Percentiles rank a stretch among this genome's conserved stretches.
Evolutionary conservation across 2,888 invertebrate genomes (phyloP).

Genomic region (Glaucopsyche alexis): DNA sequence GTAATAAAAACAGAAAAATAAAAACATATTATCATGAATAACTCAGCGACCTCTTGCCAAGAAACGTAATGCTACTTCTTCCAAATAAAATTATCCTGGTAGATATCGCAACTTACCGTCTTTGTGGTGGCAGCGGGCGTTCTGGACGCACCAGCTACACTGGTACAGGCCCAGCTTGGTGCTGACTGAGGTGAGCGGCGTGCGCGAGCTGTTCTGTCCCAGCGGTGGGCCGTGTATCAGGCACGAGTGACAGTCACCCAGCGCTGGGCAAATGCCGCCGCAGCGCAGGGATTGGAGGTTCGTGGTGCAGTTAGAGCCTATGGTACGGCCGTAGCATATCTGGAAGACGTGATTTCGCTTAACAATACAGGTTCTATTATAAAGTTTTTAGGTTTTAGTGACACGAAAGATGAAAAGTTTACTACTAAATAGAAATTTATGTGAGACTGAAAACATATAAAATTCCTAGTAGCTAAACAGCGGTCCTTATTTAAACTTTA

Average conservation of each 20-base stretch:
- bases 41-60: background rate
- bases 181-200: conserved; percentile 81
- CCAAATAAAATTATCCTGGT: background rate
- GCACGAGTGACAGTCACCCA: conserved; percentile 95
- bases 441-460: no score
- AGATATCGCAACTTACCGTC: conserved; percentile 77
- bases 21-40: background rate
- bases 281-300: conserved; percentile 93
- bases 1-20: background rate
- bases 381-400: no score
- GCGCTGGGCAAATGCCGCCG: conserved; percentile 92
- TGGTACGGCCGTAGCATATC: conserved; percentile 90
- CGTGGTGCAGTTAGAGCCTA: conserved; percentile 93
- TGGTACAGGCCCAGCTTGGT: conserved; percentile 88
- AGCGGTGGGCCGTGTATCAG: conserved; percentile 87
- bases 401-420: background rate
- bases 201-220: conserved; percentile 57
- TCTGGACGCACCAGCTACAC: conserved; percentile 96
- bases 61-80: background rate
- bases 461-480: no score
- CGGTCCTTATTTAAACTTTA: no score
- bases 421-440: background rate
- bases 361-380: background rate
- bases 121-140: conserved; percentile 92
- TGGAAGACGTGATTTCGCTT: conserved; percentile 40